phyloP scores from a whole-genome alignment of 2,113 vertebrate species.

The Pangasianodon hypophthalmus region DNA sequence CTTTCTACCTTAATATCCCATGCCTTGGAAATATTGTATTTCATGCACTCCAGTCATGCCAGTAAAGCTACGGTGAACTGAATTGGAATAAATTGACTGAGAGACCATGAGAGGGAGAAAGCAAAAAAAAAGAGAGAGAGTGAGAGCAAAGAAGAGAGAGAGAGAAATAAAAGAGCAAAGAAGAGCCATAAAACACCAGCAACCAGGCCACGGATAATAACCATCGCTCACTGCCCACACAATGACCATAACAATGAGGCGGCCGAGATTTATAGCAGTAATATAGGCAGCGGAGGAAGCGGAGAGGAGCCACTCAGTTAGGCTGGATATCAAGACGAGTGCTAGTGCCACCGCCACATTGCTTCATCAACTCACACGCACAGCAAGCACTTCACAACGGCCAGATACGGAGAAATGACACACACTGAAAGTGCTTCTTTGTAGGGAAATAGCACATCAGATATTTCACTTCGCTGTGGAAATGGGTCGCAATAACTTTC shows the following conservation, averaged over 20 bases:
- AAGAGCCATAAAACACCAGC: constrained; percentile 68
- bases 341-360: constrained; percentile 49
- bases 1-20: not conserved
- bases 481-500: not conserved
- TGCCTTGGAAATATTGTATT: not conserved
- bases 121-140: constrained; percentile 33
- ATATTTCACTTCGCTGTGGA: not conserved
- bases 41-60: not conserved
- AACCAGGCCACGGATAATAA: constrained; percentile 74
- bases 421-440: not conserved
- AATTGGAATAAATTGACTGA: constrained; percentile 59
- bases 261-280: constrained; percentile 75
- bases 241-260: constrained; percentile 78
- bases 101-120: constrained; percentile 21
- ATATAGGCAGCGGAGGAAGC: constrained; percentile 62
- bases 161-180: not conserved
- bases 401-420: not conserved
- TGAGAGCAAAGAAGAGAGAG: constrained; percentile 37
- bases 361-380: constrained; percentile 53
- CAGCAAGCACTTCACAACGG: not conserved
- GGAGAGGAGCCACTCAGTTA: constrained; percentile 44
- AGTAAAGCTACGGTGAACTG: constrained; percentile 40
- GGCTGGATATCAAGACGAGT: constrained; percentile 55
- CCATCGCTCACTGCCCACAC: constrained; percentile 76
- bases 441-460: not conserved